A percentile compares a stretch with the other conserved stretches of the same genome.
Conservation (phyloP, 2,113 vertebrate genomes). For the Shinisaurus crocodilurus region DNA sequence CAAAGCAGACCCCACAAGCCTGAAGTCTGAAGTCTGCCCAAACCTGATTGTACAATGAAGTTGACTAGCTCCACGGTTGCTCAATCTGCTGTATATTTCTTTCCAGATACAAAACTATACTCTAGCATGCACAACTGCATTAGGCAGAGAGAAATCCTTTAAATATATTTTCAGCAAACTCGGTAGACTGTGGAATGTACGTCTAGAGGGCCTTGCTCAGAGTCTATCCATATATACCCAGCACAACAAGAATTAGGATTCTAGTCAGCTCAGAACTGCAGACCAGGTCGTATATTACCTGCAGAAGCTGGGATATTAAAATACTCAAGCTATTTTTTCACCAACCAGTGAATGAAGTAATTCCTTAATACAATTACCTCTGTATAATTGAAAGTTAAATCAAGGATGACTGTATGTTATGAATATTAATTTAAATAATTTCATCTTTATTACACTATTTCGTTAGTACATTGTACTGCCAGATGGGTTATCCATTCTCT, state of each 20-base stretch:
- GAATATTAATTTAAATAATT: conserved; percentile 76
- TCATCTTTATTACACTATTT: conserved; percentile 73
- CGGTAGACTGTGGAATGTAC: conserved; percentile 2
- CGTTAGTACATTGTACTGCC: conserved; percentile 61
- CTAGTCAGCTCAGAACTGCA: conserved; percentile 59
- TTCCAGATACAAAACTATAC: conserved; percentile 16
- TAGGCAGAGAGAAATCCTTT: conserved; percentile 16
- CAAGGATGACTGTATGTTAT: conserved; percentile 68
- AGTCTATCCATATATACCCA: conserved; percentile 27
- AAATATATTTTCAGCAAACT: conserved; percentile 22
- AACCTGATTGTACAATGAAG: not conserved
- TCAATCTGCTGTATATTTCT: conserved; percentile 12
- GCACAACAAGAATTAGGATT: conserved; percentile 65
- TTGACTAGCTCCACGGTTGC: not conserved
- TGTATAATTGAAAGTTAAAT: conserved; percentile 78
- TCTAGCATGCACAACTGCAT: conserved; percentile 11
- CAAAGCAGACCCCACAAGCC: too few species aligned
- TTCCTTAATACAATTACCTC: conserved; percentile 75
- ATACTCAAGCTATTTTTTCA: conserved; percentile 70
- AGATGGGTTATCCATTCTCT: conserved; percentile 72
- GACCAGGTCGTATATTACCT: conserved; percentile 67
- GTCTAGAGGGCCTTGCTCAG: conserved; percentile 29
- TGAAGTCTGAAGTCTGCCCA: too few species aligned
- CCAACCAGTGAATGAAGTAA: conserved; percentile 66
- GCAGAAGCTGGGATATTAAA: conserved; percentile 69